phyloP scores from a whole-genome alignment of 2,888 invertebrate species.

The Bursaphelenchus okinawaensis region DNA sequence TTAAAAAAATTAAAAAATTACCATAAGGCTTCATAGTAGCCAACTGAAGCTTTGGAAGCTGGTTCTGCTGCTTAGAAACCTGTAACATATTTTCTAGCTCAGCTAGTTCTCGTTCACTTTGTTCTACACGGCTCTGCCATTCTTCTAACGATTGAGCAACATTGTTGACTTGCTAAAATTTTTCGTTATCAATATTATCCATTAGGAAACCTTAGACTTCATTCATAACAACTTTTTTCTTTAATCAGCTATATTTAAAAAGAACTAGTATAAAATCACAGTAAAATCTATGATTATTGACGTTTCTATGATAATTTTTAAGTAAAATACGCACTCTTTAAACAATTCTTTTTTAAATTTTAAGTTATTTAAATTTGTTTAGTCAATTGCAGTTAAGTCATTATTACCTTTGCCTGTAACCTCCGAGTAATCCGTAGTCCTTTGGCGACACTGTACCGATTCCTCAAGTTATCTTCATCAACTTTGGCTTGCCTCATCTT shows the following conservation, averaged over 20 bases:
- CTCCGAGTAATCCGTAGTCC: slow-evolving; percentile 13
- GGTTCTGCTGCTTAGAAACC: slow-evolving; percentile 8
- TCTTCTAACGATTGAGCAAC: slow-evolving; percentile 16
- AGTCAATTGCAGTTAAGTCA: no score
- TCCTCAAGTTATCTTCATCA: slow-evolving; percentile 24
- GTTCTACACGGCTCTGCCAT: slow-evolving; percentile 15
- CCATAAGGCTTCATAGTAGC: slow-evolving; percentile 25
- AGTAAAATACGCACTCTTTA: no score
- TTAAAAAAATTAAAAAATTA: background rate
- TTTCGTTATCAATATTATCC: background rate
- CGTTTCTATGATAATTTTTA: no score
- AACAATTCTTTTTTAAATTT: no score
- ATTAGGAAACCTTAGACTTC: background rate
- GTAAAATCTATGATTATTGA: no score
- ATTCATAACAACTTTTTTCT: background rate
- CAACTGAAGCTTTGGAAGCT: slow-evolving; percentile 10
- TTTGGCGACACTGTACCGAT: slow-evolving; percentile 22
- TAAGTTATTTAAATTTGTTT: no score
- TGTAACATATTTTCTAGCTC: slow-evolving; percentile 8
- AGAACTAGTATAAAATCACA: no score
- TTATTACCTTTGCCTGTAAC: slow-evolving; percentile 10
- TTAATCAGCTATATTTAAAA: no score
- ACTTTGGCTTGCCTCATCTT: slow-evolving; percentile 21
- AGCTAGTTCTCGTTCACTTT: slow-evolving; percentile 4
- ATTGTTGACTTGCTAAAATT: slow-evolving; percentile 16